Conservation (phyloP, 2,888 invertebrate genomes). For the Lochmaea crataegi region DNA sequence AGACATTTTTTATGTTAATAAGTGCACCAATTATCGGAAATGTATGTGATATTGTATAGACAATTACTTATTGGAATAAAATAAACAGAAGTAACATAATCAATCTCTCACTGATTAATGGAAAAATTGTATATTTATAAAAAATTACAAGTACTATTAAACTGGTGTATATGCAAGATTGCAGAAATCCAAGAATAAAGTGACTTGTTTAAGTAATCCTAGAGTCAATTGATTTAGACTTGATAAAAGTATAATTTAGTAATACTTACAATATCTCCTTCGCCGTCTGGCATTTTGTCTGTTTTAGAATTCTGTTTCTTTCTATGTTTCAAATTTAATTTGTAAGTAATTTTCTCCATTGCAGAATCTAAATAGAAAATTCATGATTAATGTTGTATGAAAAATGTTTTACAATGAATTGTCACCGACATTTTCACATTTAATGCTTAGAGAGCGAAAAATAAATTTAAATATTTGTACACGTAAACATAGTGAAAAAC, state of each 20-base stretch:
- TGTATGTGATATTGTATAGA: no score
- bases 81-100: no score
- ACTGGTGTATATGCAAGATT: no score
- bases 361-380: conserved; percentile 42
- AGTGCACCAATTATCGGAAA: no score
- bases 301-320: conserved; percentile 31
- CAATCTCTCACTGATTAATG: no score
- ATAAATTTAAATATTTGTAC: conserved; percentile 30
- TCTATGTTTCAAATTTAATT: conserved; percentile 41
- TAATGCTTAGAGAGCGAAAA: conserved; percentile 22
- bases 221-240: no score
- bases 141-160: no score
- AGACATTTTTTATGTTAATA: no score
- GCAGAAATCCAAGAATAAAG: no score
- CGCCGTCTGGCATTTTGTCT: conserved; percentile 45
- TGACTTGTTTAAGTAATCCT: no score
- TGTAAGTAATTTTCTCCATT: conserved; percentile 39
- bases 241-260: conserved; percentile 1
- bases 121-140: no score
- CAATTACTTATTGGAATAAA: no score
- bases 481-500: conserved; percentile 38
- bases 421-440: conserved; percentile 32
- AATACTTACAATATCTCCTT: conserved; percentile 44
- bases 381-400: conserved; percentile 37
- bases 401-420: conserved; percentile 14